Percentiles rank a stretch among this genome's conserved stretches.
Conservation (phyloP, 1,140 invertebrate species). For the Microplitis mediator region DNA sequence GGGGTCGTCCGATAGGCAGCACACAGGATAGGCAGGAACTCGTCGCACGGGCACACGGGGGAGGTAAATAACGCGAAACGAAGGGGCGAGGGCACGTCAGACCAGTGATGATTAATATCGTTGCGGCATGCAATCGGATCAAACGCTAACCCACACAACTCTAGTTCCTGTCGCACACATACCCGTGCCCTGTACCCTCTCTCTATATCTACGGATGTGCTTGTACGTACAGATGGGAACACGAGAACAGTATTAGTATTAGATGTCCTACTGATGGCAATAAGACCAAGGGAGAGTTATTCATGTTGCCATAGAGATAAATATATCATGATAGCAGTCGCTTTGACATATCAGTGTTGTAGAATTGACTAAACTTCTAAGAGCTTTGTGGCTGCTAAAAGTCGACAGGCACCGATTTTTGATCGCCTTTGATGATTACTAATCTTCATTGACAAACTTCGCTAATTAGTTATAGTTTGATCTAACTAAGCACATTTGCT, state of each 20-base stretch:
- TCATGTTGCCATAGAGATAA: not conserved
- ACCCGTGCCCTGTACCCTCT: not conserved
- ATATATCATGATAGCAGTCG: too few species aligned
- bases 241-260: not conserved
- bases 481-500: not conserved
- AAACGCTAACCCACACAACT: slow-evolving; percentile 32
- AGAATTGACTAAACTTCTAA: not conserved
- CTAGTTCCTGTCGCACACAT: not conserved
- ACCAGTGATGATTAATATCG: slow-evolving; percentile 57
- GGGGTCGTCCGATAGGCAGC: slow-evolving; percentile 12
- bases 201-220: not conserved
- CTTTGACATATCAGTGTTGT: too few species aligned
- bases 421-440: not conserved
- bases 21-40: slow-evolving; percentile 26
- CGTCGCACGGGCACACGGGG: slow-evolving; percentile 29
- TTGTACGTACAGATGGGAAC: not conserved
- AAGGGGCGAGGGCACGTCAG: slow-evolving; percentile 55
- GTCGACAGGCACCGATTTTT: not conserved
- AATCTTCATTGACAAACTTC: not conserved
- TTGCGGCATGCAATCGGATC: slow-evolving; percentile 58
- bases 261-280: slow-evolving; percentile 18
- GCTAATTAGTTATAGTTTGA: not conserved
- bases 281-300: slow-evolving; percentile 12
- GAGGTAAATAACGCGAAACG: slow-evolving; percentile 51
- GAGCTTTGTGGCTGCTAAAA: slow-evolving; percentile 2